A percentile compares a stretch with the other conserved stretches of the same genome.
These are phyloP conservation scores for Scaptomyza parva DNA, from an alignment of 2,888 invertebrate genomes.

Conservation along the genomic window DNA sequence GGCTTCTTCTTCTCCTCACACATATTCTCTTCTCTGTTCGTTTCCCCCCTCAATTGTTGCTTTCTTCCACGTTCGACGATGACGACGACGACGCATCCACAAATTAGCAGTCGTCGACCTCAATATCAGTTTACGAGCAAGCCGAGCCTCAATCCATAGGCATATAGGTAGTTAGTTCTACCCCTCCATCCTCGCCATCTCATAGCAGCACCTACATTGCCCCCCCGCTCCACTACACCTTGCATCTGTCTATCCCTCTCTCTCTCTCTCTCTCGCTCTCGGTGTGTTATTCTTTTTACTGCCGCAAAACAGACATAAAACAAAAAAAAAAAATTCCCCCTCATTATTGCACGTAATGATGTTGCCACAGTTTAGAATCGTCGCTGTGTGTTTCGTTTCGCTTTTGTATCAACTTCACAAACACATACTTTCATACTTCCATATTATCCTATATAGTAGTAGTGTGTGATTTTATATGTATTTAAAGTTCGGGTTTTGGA, in stretches of 20 bases:
- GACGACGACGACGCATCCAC: constrained; percentile 63
- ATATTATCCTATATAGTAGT: neutral
- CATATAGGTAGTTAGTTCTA: constrained; percentile 32
- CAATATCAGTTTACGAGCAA: constrained; percentile 77
- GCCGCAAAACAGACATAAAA: constrained; percentile 51
- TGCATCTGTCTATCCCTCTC: constrained; percentile 38
- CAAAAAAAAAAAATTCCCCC: constrained; percentile 54
- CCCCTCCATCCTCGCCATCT: neutral
- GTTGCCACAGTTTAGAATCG: constrained; percentile 76
- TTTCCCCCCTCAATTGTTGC: neutral
- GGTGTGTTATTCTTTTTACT: constrained; percentile 6
- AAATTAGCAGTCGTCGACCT: constrained; percentile 80
- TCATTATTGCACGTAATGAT: constrained; percentile 73
- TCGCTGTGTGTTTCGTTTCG: constrained; percentile 52
- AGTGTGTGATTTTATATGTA: neutral
- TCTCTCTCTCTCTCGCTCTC: too few species aligned
- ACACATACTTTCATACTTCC: constrained; percentile 6
- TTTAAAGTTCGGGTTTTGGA: constrained; percentile 42
- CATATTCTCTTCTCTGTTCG: constrained; percentile 39
- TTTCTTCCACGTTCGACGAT: constrained; percentile 30
- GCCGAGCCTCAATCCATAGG: constrained; percentile 46
- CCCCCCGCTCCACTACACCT: constrained; percentile 14
- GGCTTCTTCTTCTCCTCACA: constrained; percentile 66
- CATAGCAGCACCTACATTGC: neutral
- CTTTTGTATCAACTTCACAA: constrained; percentile 36